Evolutionary conservation across 2,888 invertebrate genomes (phyloP).

Genomic region (Xylocampa areola): DNA sequence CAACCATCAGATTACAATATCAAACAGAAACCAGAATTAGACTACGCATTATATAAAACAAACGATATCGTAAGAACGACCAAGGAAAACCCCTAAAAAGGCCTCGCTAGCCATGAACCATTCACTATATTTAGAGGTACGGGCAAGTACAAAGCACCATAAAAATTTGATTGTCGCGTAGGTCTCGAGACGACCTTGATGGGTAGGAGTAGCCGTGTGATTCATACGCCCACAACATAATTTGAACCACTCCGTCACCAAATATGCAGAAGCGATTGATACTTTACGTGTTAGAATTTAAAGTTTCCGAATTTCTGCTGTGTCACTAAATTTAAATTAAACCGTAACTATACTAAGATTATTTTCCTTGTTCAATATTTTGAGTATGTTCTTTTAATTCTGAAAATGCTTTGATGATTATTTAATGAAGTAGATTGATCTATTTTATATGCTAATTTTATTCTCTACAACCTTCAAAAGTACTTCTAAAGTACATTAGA

Average conservation of each 20-base stretch:
- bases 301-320: conserved; percentile 28
- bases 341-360: conserved; percentile 13
- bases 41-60: conserved; percentile 26
- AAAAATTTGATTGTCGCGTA: conserved; percentile 70
- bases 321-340: conserved; percentile 49
- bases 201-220: conserved; percentile 47
- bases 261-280: conserved; percentile 41
- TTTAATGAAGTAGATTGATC: conserved; percentile 14
- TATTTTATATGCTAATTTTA: conserved; percentile 31
- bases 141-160: conserved; percentile 52
- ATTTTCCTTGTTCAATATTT: conserved; percentile 15
- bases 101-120: conserved; percentile 59
- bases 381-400: conserved; percentile 16
- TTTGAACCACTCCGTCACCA: conserved; percentile 60
- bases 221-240: conserved; percentile 62
- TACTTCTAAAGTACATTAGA: conserved; percentile 24
- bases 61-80: conserved; percentile 35
- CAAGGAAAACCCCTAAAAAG: conserved; percentile 59
- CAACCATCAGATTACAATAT: background rate
- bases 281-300: conserved; percentile 35
- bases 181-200: conserved; percentile 67
- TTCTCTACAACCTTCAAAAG: conserved; percentile 27
- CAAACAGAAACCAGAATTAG: background rate
- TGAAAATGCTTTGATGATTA: conserved; percentile 24
- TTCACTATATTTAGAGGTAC: conserved; percentile 65